Conservation (phyloP, 1,140 invertebrate species). For the Bombus waltoni region DNA sequence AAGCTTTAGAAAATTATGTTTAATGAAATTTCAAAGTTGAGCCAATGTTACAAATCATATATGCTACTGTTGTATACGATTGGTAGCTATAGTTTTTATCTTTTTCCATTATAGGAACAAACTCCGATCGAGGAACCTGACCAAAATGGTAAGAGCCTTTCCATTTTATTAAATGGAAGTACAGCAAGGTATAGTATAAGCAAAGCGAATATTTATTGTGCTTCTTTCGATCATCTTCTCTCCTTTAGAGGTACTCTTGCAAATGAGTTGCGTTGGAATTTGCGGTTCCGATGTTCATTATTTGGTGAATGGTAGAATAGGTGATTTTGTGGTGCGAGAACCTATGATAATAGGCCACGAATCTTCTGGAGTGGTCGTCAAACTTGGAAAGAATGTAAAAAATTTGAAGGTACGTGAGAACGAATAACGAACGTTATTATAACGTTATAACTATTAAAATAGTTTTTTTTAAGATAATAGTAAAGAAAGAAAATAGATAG, state of each 20-base stretch:
- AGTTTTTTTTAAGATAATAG: not conserved
- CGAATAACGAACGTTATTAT: not conserved
- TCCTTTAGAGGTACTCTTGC: constrained; percentile 91
- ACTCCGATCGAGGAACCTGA: constrained; percentile 86
- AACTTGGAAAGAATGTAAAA: constrained; percentile 89
- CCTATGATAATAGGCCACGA: constrained; percentile 97
- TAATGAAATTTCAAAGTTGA: not conserved
- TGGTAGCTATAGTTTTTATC: not conserved
- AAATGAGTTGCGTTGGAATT: constrained; percentile 96
- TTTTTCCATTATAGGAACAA: constrained; percentile 85
- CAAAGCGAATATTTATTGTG: not conserved
- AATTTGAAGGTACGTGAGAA: constrained; percentile 86
- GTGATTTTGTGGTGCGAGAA: constrained; percentile 90
- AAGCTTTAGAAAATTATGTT: too few relatives aligned
- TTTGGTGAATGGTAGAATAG: constrained; percentile 91
- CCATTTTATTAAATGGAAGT: not conserved
- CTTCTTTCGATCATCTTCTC: not conserved
- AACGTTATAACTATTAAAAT: not conserved
- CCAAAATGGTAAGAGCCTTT: constrained; percentile 84
- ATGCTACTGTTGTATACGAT: not conserved
- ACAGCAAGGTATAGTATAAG: not conserved
- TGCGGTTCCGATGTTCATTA: constrained; percentile 98
- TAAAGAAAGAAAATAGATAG: too few relatives aligned
- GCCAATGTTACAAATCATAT: not conserved
- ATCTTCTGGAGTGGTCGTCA: constrained; percentile 89